Evolutionary conservation across 2,113 vertebrate species (phyloP).

Genomic region (Ciconia maguari): DNA sequence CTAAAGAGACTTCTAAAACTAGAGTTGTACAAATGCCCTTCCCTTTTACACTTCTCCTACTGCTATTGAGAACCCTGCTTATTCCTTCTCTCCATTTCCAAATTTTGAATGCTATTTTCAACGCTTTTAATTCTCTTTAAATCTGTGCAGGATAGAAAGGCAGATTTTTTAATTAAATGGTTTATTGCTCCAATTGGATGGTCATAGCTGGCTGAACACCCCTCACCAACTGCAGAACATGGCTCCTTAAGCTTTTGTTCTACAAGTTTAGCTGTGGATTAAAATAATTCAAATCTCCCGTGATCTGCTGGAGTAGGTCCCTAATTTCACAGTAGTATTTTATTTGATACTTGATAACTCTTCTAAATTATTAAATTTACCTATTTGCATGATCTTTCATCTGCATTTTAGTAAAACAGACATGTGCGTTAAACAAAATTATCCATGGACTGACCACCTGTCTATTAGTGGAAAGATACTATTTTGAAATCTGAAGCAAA

Average conservation of each 20-base stretch:
- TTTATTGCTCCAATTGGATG: background rate
- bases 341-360: background rate
- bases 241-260: background rate
- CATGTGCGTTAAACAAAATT: background rate
- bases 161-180: background rate
- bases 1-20: background rate
- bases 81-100: background rate
- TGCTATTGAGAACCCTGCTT: background rate
- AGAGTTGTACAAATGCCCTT: background rate
- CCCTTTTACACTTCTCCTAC: background rate
- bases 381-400: background rate
- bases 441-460: background rate
- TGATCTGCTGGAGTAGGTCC: background rate
- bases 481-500: slow-evolving; percentile 4
- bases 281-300: background rate
- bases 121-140: background rate
- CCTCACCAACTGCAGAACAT: background rate
- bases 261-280: background rate
- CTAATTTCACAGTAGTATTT: background rate
- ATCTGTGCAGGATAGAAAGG: background rate
- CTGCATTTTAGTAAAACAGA: background rate
- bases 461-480: background rate
- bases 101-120: background rate
- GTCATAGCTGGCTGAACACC: background rate
- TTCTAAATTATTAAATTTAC: background rate